Base-by-base conservation (phyloP, 2,888 invertebrate genomes). In the Cantharis nigra region DNA sequence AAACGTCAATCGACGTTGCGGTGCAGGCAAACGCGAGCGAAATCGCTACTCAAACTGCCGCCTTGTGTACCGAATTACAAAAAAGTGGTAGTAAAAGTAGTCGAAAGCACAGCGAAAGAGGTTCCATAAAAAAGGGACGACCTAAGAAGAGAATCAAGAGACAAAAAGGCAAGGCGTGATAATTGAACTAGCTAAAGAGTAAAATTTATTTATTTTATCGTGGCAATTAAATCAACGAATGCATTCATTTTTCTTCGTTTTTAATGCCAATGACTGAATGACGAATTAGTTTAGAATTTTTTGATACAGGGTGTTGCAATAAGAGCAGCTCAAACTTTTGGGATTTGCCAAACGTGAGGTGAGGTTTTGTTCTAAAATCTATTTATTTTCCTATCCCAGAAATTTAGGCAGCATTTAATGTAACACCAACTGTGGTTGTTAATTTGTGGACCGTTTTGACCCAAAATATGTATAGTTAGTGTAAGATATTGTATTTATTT, bases 11-110 rank as follows among this genome's bases (percentile, higher is more conserved):
- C 72, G 91, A 91, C 81, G 91, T 91, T 9, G 91, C 91, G 9
- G 91, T 91, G n/a, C 91, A 91, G 83, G 90, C 91, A 0, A 91
- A 91, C 84, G 90, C 90, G 2, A 89, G 89, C 77, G 91, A 91
- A 81, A 90, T 91, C 69, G 89, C 88, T 14, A 86, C 85, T 14
- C 89, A 89, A 64, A 90, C 89, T 20, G 87, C 88, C 9, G 84
- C 85, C 4, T 76, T 74, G 23, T 63, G 65, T 23, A 71, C 78
- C 82, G 78, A 80, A 14, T 76, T 49, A n/a, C 49, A 49, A 49
- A 49, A 49, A n/a, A 49, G 9, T 67, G 65, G 65, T 26, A 23
- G 65, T 64, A 64, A 64, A 11, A 7, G 64, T 18, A 13, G 18
- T 67, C 13, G 65, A 67, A 67, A 67, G 65, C 65, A 67, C n/a